Base-by-base conservation (phyloP, 2,113 vertebrate species). In the Erythrocercus mccallii region DNA sequence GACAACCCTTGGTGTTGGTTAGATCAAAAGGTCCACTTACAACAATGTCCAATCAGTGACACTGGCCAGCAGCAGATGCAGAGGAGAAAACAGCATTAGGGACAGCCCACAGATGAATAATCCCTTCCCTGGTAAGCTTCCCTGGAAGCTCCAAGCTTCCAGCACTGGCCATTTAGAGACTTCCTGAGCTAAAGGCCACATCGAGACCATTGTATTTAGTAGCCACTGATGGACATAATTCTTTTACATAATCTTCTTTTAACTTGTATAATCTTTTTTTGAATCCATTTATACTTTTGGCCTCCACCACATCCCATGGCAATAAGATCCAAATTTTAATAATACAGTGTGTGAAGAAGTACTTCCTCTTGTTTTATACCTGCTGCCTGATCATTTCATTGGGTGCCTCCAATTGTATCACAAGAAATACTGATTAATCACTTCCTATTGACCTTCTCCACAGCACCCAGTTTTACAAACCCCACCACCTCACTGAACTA, bases 191-290 rank as follows among this genome's bases (percentile, higher is more conserved):
- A 81, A 42, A 77, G 60, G 80, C 80, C 0, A 0, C 64, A 86
- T 92, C 95, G 40, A 17, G 80, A 81, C 69, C 66, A 88, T 70
- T 88, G 94, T 86, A 33, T 81, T 92, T 88, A 81, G 85, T 47
- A 92, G 88, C 50, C 47, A 57, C 51, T 44, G 22, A 58, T 84
- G 51, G 76, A 74, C 17, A 3, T 56, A 58, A 28, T 42, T 70
- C 88, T 54, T 83, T 83, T 70, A 25, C 51, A 73, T 61, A 88
- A 66, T 54, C 14, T 11, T 73, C 57, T 64, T 84, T 83, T 78
- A 92, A 83, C 62, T 83, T 70, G 28, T 54, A 77, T 61, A 88
- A 66, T 54, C 14, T 10, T 73, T 61, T 42, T 42, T 42, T 62
- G 0, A 88, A 83, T 74, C 38, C 65, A 60, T 90, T 94, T 93